These are phyloP conservation scores for Rhadinocentrus ornatus DNA, from an alignment of 2,797 vertebrate genomes.

Conservation along the genomic window DNA sequence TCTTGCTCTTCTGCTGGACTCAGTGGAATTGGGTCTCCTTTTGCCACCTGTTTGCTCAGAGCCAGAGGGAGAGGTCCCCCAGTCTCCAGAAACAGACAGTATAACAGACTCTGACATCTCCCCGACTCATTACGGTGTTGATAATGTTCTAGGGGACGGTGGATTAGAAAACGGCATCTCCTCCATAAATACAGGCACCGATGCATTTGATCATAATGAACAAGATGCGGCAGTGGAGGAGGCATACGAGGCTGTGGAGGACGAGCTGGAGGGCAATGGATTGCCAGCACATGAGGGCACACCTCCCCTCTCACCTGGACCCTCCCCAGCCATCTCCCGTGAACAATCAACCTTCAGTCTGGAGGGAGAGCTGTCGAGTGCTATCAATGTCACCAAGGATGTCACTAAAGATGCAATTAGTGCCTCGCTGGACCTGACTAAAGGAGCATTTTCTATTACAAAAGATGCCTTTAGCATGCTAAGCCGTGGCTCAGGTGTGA, in stretches of 20 bases:
- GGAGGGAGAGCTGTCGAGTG: slow-evolving; percentile 91
- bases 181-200: background rate
- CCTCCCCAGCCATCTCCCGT: slow-evolving; percentile 64
- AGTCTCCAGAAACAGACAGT: slow-evolving; percentile 88
- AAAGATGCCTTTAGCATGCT: slow-evolving; percentile 93
- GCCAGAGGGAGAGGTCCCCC: slow-evolving; percentile 70
- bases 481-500: slow-evolving; percentile 91
- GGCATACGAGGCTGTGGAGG: slow-evolving; percentile 88
- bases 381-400: slow-evolving; percentile 91
- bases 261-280: slow-evolving; percentile 67
- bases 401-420: slow-evolving; percentile 94
- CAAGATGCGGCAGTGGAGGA: slow-evolving; percentile 85
- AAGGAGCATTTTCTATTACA: slow-evolving; percentile 93
- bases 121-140: slow-evolving; percentile 70
- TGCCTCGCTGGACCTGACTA: slow-evolving; percentile 93
- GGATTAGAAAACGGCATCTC: slow-evolving; percentile 69
- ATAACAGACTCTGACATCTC: slow-evolving; percentile 91
- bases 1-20: slow-evolving; percentile 86
- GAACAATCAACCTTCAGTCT: slow-evolving; percentile 82
- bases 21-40: slow-evolving; percentile 88
- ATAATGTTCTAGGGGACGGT: slow-evolving; percentile 72
- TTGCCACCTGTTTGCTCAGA: slow-evolving; percentile 82
- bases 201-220: slow-evolving; percentile 73
- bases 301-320: slow-evolving; percentile 71
- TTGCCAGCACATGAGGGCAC: slow-evolving; percentile 29